Percentiles rank a stretch among this genome's conserved stretches.
Evolutionary conservation across 1,140 invertebrate genomes (phyloP).

Genomic region (Babylonia areolata): DNA sequence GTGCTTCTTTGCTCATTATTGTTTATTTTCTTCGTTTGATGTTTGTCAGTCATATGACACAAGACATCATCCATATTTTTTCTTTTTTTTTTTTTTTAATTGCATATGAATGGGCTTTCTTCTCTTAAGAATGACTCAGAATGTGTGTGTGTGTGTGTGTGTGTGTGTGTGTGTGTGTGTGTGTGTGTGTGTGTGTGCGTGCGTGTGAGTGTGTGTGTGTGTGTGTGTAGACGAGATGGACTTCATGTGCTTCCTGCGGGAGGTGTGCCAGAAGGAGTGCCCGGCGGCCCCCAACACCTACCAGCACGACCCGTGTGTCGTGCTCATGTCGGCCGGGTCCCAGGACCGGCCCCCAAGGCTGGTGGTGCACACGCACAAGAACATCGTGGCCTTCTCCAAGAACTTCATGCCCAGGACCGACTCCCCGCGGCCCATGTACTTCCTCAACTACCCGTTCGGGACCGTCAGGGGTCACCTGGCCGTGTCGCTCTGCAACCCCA

Average conservation of each 20-base stretch:
- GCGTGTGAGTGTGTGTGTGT: too few species aligned
- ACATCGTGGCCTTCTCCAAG: slow-evolving; percentile 24
- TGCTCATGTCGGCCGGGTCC: not conserved
- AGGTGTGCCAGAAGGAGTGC: not conserved
- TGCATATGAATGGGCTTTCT: too few species aligned
- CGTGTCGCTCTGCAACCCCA: slow-evolving; percentile 8
- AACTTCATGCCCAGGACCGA: not conserved
- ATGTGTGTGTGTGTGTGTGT: not conserved
- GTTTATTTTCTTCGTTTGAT: too few species aligned
- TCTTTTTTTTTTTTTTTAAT: too few species aligned
- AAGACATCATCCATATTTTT: too few species aligned
- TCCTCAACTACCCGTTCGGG: slow-evolving; percentile 16
- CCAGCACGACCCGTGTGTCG: not conserved
- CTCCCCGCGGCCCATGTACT: not conserved
- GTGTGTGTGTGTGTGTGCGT: too few species aligned
- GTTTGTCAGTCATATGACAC: too few species aligned
- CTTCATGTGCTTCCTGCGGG: slow-evolving; percentile 1
- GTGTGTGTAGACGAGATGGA: not conserved
- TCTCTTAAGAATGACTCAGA: too few species aligned
- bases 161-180: not conserved
- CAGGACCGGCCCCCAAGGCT: not conserved
- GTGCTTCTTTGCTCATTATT: too few species aligned
- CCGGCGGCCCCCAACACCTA: not conserved
- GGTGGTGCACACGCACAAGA: slow-evolving; percentile 28
- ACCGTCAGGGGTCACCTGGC: slow-evolving; percentile 1